Percentiles rank a stretch among this genome's conserved stretches.
phyloP scores from a whole-genome alignment of 2,888 invertebrate species.

The Tillus elongatus region DNA sequence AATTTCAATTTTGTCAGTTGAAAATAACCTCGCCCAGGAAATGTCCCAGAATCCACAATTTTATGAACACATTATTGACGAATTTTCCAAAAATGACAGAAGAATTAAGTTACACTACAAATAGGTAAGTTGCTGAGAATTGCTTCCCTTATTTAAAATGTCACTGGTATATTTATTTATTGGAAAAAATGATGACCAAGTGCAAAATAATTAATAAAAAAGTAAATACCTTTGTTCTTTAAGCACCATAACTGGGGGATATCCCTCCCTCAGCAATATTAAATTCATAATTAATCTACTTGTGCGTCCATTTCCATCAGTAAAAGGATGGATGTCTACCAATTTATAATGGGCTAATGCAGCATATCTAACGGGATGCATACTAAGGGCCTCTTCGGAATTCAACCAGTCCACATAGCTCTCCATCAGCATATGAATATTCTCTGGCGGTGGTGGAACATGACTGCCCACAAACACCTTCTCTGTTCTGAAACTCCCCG shows the following conservation, averaged over 20 bases:
- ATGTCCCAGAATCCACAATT: too few species aligned
- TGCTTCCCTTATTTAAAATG: too few species aligned
- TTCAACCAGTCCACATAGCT: conserved; percentile 90
- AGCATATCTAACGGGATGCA: conserved; percentile 60
- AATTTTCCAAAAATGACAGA: too few species aligned
- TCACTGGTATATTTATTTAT: too few species aligned
- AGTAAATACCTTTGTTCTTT: conserved; percentile 60
- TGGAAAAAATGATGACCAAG: too few species aligned
- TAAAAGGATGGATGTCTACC: conserved; percentile 94
- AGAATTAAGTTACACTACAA: too few species aligned
- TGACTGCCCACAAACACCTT: conserved; percentile 93
- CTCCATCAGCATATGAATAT: conserved; percentile 72
- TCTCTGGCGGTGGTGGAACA: conserved; percentile 79
- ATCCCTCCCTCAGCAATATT: conserved; percentile 89
- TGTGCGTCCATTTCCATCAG: conserved; percentile 94
- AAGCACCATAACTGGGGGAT: conserved; percentile 89
- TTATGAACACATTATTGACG: too few species aligned
- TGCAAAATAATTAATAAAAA: conserved; percentile 9
- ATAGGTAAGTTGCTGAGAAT: too few species aligned
- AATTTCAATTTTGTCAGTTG: too few species aligned
- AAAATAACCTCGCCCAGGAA: too few species aligned
- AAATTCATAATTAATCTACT: conserved; percentile 93
- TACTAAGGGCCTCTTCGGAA: conserved; percentile 70
- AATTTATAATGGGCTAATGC: conserved; percentile 95
- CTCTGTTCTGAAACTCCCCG: conserved; percentile 78